These are phyloP conservation scores for Noctua pronuba DNA, from an alignment of 2,888 invertebrate genomes.

Conservation along the genomic window DNA sequence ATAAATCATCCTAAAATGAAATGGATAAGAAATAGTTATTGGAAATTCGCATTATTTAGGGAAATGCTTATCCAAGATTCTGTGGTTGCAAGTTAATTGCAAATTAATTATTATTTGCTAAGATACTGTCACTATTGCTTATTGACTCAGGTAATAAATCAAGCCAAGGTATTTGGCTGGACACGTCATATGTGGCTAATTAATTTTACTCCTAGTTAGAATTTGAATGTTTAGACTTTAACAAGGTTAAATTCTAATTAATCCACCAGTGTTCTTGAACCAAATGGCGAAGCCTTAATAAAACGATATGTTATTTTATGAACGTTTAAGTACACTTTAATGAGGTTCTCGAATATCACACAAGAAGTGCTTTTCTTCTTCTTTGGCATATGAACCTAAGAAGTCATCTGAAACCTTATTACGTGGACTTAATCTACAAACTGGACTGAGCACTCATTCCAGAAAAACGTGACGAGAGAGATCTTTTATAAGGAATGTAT, in stretches of 20 bases:
- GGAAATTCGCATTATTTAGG: background rate
- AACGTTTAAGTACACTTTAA: too few relatives aligned
- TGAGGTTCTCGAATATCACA: too few relatives aligned
- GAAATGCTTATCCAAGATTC: background rate
- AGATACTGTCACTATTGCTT: background rate
- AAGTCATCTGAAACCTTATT: too few relatives aligned
- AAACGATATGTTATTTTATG: too few relatives aligned
- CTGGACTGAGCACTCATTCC: too few relatives aligned
- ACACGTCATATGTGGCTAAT: conserved; percentile 22
- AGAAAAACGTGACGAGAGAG: too few relatives aligned
- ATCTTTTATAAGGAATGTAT: too few relatives aligned
- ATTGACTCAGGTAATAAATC: conserved; percentile 28
- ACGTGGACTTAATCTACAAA: too few relatives aligned
- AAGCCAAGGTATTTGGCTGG: conserved; percentile 21
- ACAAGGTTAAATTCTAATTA: background rate
- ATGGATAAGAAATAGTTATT: background rate
- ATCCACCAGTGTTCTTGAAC: background rate
- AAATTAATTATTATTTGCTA: conserved; percentile 21
- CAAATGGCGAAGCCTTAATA: too few relatives aligned
- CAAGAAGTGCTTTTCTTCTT: too few relatives aligned
- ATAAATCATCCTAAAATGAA: too few relatives aligned
- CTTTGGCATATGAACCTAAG: too few relatives aligned
- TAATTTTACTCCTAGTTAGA: conserved; percentile 27
- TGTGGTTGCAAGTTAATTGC: background rate
- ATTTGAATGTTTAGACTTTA: background rate